Conservation (phyloP, 2,113 vertebrate species). For the Syngnathoides biaculeatus region DNA sequence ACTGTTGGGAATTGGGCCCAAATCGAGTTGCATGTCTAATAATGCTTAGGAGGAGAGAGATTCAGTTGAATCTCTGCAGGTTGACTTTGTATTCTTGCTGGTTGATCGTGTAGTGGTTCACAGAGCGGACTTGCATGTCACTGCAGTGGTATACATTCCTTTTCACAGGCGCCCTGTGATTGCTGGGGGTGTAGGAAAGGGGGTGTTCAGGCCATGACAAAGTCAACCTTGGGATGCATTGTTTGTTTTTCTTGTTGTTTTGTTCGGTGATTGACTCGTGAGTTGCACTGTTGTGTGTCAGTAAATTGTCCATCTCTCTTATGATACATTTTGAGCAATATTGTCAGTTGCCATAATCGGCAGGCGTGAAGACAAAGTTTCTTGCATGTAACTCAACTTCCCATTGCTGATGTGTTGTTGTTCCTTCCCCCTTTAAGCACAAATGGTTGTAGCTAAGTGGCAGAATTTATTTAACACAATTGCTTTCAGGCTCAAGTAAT, state of each 20-base stretch:
- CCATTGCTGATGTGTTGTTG: no score
- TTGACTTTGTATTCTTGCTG: slow-evolving; percentile 10
- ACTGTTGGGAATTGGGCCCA: slow-evolving; percentile 22
- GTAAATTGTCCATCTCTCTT: slow-evolving; percentile 17
- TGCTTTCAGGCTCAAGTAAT: not conserved
- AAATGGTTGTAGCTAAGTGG: not conserved
- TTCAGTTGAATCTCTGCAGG: not conserved
- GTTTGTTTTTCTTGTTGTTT: not conserved
- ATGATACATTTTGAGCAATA: slow-evolving; percentile 43
- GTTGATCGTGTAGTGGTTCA: not conserved
- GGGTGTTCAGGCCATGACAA: not conserved
- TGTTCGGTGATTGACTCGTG: not conserved
- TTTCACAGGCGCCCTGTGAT: not conserved
- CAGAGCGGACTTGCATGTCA: not conserved
- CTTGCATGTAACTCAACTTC: slow-evolving; percentile 7
- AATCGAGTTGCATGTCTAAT: slow-evolving; percentile 7
- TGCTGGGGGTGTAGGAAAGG: not conserved
- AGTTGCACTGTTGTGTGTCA: slow-evolving; percentile 8
- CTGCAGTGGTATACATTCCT: not conserved
- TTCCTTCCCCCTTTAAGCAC: not conserved
- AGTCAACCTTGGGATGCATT: not conserved
- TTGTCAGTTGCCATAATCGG: slow-evolving; percentile 26
- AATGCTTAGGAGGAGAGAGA: not conserved
- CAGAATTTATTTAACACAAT: not conserved
- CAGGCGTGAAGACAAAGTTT: slow-evolving; percentile 16